Base-by-base conservation (phyloP, 2,888 invertebrate genomes). In the Epirrita christyi region DNA sequence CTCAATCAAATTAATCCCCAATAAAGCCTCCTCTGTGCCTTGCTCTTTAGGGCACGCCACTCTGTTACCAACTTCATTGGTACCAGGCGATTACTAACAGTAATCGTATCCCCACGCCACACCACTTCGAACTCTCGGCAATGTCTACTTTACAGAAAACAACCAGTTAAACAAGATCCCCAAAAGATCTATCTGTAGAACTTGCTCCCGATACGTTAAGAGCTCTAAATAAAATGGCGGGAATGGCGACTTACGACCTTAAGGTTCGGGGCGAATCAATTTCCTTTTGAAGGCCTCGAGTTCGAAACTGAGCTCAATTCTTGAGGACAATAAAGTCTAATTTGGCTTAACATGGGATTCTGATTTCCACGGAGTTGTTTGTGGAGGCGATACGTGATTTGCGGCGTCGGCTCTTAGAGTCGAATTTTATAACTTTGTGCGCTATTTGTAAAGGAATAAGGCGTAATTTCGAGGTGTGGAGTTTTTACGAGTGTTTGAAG, bases 311-410 rank as follows among this genome's bases (percentile, higher is more conserved):
- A 68, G 68, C 66, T 72, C 79, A 75, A 21, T 75, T 48, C 49
- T 36, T 47, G 55, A 57, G 68, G 57, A 75, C 74, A 75, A 81
- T 86, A 88, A 78, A 79, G 83, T 73, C 70, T 79, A 80, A 82
- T 86, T 83, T 81, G 71, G 74, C 73, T 66, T 53, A 72, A 73
- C 74, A 70, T 63, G 72, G 65, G 58, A 71, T 78, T 76, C 73
- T 76, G 80, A 81, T 82, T 79, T 76, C 70, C 71, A 70, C 59
- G 75, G 77, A 75, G 81, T 81, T 84, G 84, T 83, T 88, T 87
- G 87, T 82, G 83, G 85, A 78, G 80, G 86, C 82, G 83, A 88
- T 87, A 85, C 84, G 84, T 85, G 88, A 88, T 89, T 89, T 86
- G 86, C 78, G 86, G 82, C 80, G 74, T 70, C 75, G 78, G 78